These are phyloP conservation scores for Bombus polaris DNA, from an alignment of 1,140 invertebrate species.

Conservation along the genomic window DNA sequence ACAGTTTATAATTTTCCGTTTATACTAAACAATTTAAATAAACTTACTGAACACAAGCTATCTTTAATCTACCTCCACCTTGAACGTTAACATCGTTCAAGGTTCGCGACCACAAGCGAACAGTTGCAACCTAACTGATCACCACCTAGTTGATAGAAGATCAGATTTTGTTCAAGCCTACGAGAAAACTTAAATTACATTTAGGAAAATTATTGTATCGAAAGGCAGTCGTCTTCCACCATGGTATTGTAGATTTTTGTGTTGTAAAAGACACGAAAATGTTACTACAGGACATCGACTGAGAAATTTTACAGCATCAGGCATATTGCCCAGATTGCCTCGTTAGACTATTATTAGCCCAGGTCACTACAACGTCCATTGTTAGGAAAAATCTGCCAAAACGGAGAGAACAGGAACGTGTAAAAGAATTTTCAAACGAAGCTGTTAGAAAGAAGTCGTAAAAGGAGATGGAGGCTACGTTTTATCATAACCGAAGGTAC, in stretches of 20 bases:
- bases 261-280: neutral
- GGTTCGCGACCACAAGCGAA: too few relatives aligned
- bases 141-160: too few relatives aligned
- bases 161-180: too few relatives aligned
- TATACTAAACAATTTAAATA: too few relatives aligned
- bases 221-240: neutral
- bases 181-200: neutral
- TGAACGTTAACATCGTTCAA: too few relatives aligned
- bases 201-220: neutral
- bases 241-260: neutral
- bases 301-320: neutral
- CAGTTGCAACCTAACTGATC: too few relatives aligned
- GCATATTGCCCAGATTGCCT: neutral
- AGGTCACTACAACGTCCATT: neutral
- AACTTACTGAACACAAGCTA: too few relatives aligned
- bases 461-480: neutral
- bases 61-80: too few relatives aligned
- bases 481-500: neutral
- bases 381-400: neutral
- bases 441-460: neutral
- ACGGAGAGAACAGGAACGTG: too few relatives aligned
- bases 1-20: too few relatives aligned
- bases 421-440: neutral
- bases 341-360: neutral
- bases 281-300: neutral